phyloP scores from a whole-genome alignment of 2,113 vertebrate genomes.

The Nesoenas mayeri region DNA sequence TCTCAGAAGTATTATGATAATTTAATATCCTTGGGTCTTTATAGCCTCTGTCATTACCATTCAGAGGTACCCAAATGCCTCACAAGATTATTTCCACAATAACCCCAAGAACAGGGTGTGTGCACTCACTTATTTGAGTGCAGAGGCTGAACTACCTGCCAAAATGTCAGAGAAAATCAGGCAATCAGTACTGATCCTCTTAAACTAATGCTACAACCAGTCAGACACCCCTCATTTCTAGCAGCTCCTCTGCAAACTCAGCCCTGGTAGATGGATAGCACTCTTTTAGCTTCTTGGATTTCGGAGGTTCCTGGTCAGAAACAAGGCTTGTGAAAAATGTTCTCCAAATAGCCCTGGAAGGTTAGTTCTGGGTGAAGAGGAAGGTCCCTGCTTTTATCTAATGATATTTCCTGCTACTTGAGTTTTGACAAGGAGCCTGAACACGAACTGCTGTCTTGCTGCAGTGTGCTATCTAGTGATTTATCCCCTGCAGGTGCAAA shows the following conservation, averaged over 20 bases:
- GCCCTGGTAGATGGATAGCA: background rate
- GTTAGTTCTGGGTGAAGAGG: background rate
- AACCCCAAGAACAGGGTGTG: background rate
- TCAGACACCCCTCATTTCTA: background rate
- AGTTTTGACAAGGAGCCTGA: background rate
- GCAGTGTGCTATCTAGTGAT: background rate
- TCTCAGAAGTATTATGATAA: background rate
- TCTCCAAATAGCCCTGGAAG: background rate
- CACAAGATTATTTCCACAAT: background rate
- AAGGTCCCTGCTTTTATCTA: constrained; percentile 4
- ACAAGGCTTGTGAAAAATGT: background rate
- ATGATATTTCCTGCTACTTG: background rate
- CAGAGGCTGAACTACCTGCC: background rate
- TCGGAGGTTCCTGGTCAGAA: background rate
- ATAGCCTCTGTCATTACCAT: background rate
- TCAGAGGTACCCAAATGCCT: background rate
- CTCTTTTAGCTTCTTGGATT: background rate
- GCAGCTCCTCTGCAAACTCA: background rate
- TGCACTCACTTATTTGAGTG: background rate
- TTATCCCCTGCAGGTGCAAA: background rate
- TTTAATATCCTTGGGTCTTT: background rate
- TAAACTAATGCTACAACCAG: background rate
- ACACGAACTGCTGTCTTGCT: background rate
- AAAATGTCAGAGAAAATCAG: background rate
- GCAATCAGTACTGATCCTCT: background rate